Percentiles rank a stretch among this genome's conserved stretches.
Conservation (phyloP, 2,113 vertebrate genomes). For the Seriola quinqueradiata region DNA sequence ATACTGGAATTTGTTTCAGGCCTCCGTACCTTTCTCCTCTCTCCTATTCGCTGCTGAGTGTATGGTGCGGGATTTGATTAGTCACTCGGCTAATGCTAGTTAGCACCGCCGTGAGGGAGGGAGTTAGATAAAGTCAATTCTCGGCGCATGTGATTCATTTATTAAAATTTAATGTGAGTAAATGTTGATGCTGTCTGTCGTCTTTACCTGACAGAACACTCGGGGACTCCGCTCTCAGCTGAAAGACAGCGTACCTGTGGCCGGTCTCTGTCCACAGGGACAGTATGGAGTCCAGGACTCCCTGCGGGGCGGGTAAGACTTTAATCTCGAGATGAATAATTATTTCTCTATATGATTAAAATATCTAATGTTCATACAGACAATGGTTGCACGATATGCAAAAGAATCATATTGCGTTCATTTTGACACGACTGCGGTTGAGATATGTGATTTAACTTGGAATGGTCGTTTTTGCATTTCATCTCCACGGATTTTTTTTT, state of each 20-base stretch:
- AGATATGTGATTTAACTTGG: too few species aligned
- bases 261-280: constrained; percentile 88
- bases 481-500: too few species aligned
- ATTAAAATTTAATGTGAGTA: neutral
- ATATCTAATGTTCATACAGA: too few species aligned
- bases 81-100: constrained; percentile 76
- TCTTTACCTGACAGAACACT: constrained; percentile 84
- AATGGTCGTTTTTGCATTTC: too few species aligned
- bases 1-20: fast-evolving
- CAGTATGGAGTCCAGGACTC: constrained; percentile 90
- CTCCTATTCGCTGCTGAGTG: too few species aligned
- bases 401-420: too few species aligned
- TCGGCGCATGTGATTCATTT: neutral
- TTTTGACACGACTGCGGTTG: too few species aligned
- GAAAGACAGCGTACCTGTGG: constrained; percentile 91
- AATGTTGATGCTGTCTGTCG: neutral
- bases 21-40: fast-evolving
- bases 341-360: neutral
- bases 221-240: constrained; percentile 90
- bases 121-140: neutral
- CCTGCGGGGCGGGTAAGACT: constrained; percentile 89
- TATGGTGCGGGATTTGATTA: constrained; percentile 69
- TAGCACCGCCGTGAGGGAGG: constrained; percentile 12
- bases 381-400: too few species aligned
- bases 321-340: neutral